phyloP scores from a whole-genome alignment of 2,113 vertebrate genomes.

The Odontesthes bonariensis region DNA sequence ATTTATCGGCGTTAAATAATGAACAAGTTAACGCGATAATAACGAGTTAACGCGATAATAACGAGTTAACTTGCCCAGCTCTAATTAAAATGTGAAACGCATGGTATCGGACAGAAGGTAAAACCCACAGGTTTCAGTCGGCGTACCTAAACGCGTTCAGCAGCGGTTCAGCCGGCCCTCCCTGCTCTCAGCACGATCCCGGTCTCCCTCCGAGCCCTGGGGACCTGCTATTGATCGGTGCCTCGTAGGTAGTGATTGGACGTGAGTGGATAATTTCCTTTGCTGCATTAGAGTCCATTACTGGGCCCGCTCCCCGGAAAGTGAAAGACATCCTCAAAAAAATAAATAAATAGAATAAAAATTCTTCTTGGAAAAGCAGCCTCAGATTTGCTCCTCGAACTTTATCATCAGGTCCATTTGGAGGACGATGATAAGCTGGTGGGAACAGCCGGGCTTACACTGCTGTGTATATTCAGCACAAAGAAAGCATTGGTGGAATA shows the following conservation, averaged over 20 bases:
- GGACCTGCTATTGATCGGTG: conserved; percentile 72
- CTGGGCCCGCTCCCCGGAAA: conserved; percentile 69
- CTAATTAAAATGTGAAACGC: neutral
- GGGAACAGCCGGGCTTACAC: no score
- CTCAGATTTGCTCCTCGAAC: conserved; percentile 33
- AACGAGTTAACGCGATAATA: no score
- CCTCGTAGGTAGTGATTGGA: conserved; percentile 78
- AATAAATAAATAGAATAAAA: neutral
- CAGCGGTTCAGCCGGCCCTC: conserved; percentile 3
- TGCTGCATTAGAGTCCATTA: conserved; percentile 82
- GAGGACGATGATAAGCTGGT: conserved; percentile 4
- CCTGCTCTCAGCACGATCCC: conserved; percentile 52
- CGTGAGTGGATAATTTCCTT: conserved; percentile 80
- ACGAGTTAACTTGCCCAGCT: no score
- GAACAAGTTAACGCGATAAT: no score
- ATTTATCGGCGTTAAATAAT: no score
- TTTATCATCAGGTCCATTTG: conserved; percentile 46
- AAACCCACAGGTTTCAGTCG: neutral
- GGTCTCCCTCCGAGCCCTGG: conserved; percentile 59
- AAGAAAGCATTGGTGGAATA: neutral
- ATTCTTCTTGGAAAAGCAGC: conserved; percentile 68
- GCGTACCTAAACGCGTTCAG: neutral
- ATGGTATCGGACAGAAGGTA: neutral
- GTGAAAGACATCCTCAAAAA: conserved; percentile 69
- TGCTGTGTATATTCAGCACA: neutral